These are phyloP conservation scores for Dysdera silvatica DNA, from an alignment of 1,140 invertebrate species.

Conservation along the genomic window DNA sequence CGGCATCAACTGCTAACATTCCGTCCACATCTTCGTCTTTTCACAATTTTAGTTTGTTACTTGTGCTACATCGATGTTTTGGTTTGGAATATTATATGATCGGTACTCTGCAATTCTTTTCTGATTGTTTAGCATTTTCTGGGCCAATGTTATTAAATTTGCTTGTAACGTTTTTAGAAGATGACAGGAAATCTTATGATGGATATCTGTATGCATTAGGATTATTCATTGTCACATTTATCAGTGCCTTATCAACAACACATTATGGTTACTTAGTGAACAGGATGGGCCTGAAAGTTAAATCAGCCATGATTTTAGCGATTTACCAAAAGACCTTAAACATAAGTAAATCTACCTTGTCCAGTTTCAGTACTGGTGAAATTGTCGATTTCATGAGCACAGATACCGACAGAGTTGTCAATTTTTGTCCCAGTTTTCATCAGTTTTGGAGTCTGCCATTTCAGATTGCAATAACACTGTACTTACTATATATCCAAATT, in stretches of 20 bases:
- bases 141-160: slow-evolving; percentile 79
- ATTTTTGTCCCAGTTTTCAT: slow-evolving; percentile 92
- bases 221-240: slow-evolving; percentile 50
- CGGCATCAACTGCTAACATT: slow-evolving; percentile 10
- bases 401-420: slow-evolving; percentile 88
- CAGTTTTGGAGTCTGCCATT: slow-evolving; percentile 93
- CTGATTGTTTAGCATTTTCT: slow-evolving; percentile 74
- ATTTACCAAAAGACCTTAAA: slow-evolving; percentile 79
- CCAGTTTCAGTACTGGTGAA: slow-evolving; percentile 65
- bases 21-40: neutral
- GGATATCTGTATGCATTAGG: slow-evolving; percentile 74
- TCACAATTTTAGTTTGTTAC: slow-evolving; percentile 56
- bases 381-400: slow-evolving; percentile 96
- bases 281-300: slow-evolving; percentile 76
- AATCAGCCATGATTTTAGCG: slow-evolving; percentile 68
- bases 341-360: slow-evolving; percentile 40
- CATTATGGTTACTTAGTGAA: slow-evolving; percentile 87
- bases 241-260: slow-evolving; percentile 64
- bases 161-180: slow-evolving; percentile 72
- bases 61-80: slow-evolving; percentile 70
- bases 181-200: slow-evolving; percentile 53
- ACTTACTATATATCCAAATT: slow-evolving; percentile 76
- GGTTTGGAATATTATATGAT: slow-evolving; percentile 79
- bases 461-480: slow-evolving; percentile 69
- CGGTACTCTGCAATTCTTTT: slow-evolving; percentile 75